Conservation (phyloP, 2,113 vertebrate genomes). For the Morone chrysops region DNA sequence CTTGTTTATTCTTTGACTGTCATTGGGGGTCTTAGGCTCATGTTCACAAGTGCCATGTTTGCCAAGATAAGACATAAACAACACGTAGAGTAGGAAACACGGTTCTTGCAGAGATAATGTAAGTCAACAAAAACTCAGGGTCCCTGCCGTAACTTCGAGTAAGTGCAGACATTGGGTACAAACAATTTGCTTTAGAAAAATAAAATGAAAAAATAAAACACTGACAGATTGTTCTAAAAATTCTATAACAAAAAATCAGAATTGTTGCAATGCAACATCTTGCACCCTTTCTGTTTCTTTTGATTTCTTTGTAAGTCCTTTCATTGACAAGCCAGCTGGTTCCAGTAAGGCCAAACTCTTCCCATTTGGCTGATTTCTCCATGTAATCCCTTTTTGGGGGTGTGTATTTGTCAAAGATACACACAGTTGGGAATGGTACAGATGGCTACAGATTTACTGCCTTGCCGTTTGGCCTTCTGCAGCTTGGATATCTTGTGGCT, state of each 20-base stretch:
- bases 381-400: conserved; percentile 75
- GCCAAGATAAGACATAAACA: conserved; percentile 34
- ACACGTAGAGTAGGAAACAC: conserved; percentile 25
- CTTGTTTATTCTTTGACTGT: conserved; percentile 34
- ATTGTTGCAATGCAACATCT: conserved; percentile 67
- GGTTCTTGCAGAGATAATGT: conserved; percentile 41
- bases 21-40: not conserved
- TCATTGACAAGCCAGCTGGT: conserved; percentile 79
- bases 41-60: conserved; percentile 29
- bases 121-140: conserved; percentile 46
- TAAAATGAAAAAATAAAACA: not conserved
- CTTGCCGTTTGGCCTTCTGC: conserved; percentile 76
- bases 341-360: conserved; percentile 72
- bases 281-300: conserved; percentile 66
- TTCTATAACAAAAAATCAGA: conserved; percentile 2
- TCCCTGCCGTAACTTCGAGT: not conserved
- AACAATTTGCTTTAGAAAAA: conserved; percentile 21
- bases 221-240: conserved; percentile 9
- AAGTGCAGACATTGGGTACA: not conserved
- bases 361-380: conserved; percentile 76
- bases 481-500: conserved; percentile 74
- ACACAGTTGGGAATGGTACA: conserved; percentile 80
- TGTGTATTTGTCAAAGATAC: conserved; percentile 80
- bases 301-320: conserved; percentile 70
- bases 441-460: conserved; percentile 82